Percentiles rank a stretch among this genome's conserved stretches.
Evolutionary conservation across 2,888 invertebrate species (phyloP).

Genomic region (Zelleria hepariella): DNA sequence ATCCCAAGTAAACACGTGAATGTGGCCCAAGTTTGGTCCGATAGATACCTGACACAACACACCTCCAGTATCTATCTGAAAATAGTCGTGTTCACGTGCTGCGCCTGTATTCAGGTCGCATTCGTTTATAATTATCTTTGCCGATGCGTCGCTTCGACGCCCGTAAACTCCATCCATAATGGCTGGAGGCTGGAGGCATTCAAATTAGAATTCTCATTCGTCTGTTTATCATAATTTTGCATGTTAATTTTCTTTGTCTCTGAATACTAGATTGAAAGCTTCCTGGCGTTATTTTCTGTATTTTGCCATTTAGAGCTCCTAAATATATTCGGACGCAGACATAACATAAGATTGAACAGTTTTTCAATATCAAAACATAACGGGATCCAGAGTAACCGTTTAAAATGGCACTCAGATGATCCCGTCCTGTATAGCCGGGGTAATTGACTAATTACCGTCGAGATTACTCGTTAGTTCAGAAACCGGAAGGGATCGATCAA

Average conservation of each 20-base stretch:
- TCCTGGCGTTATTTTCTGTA: not conserved
- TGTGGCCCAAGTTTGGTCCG: too few relatives aligned
- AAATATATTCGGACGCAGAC: too few relatives aligned
- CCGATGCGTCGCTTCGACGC: conserved; percentile 46
- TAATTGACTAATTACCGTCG: conserved; percentile 61
- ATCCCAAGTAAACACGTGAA: too few relatives aligned
- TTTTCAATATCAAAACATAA: too few relatives aligned
- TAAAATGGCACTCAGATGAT: conserved; percentile 42
- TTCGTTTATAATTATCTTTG: conserved; percentile 57
- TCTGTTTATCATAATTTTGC: not conserved
- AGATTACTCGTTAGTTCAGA: conserved; percentile 52
- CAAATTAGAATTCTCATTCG: not conserved
- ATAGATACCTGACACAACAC: conserved; percentile 47
- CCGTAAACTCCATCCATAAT: conserved; percentile 27
- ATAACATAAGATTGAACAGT: not conserved
- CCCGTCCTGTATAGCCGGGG: conserved; percentile 38
- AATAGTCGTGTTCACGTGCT: conserved; percentile 57
- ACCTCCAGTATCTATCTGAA: conserved; percentile 43
- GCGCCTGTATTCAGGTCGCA: conserved; percentile 57
- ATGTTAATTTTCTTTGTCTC: not conserved
- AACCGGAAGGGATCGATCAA: conserved; percentile 52
- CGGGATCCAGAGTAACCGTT: too few relatives aligned
- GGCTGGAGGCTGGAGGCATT: conserved; percentile 3
- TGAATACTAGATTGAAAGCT: not conserved
- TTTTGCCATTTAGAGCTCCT: not conserved